Conservation (phyloP, 2,797 vertebrate species). For the Graptemys geographica region DNA sequence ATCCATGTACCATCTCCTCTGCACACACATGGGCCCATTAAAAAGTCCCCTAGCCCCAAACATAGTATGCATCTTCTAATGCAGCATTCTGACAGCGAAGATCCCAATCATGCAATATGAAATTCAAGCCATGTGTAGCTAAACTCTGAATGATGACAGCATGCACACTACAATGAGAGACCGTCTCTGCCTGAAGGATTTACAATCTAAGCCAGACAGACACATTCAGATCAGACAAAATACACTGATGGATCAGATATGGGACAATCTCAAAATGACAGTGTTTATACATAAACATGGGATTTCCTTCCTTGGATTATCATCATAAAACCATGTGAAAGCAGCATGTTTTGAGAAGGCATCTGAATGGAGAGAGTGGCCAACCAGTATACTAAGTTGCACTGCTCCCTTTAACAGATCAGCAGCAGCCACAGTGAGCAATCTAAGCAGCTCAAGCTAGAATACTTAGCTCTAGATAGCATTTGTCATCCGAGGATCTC, state of each 20-base stretch:
- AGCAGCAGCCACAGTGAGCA: neutral
- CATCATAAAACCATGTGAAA: constrained; percentile 36
- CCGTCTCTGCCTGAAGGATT: constrained; percentile 26
- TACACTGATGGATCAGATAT: constrained; percentile 25
- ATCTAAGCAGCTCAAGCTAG: neutral
- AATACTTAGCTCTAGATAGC: neutral
- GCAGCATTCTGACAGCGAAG: neutral
- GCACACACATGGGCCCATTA: neutral
- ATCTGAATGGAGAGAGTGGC: neutral
- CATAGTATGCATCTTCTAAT: neutral
- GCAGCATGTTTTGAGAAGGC: constrained; percentile 16
- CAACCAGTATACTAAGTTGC: neutral
- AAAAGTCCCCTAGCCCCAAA: neutral
- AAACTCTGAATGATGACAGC: neutral
- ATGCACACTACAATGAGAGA: neutral
- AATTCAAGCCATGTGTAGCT: neutral
- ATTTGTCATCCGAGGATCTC: neutral
- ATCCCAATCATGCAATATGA: neutral
- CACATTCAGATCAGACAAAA: constrained; percentile 24
- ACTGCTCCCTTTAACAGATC: neutral
- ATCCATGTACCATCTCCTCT: neutral
- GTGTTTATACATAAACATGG: constrained; percentile 49
- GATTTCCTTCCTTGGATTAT: constrained; percentile 66
- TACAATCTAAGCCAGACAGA: constrained; percentile 31
- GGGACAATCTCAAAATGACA: constrained; percentile 28